Evolutionary conservation across 2,888 invertebrate genomes (phyloP), one percentile per base, ranked within the genome.

Genomic region (Eudemis profundana): DNA sequence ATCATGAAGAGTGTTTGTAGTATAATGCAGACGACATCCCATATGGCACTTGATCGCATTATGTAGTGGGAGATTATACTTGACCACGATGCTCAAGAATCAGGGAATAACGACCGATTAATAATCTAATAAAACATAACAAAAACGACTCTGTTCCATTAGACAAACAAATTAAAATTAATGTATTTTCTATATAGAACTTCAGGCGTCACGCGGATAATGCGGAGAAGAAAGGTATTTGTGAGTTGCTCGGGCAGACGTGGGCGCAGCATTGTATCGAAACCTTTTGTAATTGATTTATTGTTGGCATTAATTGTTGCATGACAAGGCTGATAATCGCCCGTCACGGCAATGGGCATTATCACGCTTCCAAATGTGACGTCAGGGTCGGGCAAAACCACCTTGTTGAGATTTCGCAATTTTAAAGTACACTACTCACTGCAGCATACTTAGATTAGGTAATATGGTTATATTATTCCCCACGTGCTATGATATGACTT

Each of bases 221-320:
- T 33, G 0, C 2, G 33, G 8, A 33, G 33, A 33, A 23, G 14
- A 21, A 27, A 44, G 12, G 42, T 56, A 42, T 19, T 56, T 42
- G 12, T 12, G 44, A 42, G 29, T 29, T 56, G 42, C 17, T 1
- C 44, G 42, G 29, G 44, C 4, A 29, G 56, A 29, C 29, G 29
- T 19, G 17, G 14, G 1, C 17, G 19, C 14, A 14, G 12, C 12
- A 33, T 42, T 19, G 29, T 29, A 14, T 7, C 12, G n/a, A 29
- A 29, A 7, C 29, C 42, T 56, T 54, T 56, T 44, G 56, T 44
- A 29, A 44, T n/a, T 44, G n/a, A 7, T 19, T 44, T 38, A 3
- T 54, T 56, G 17, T 56, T 42, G 8, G 7, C n/a, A 42, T 33
- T 36, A 51, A 42, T 54, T 56, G 56, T 27, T 29, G 29, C 27